Conservation (phyloP, 2,888 invertebrate species). For the Cryptops parisi region DNA sequence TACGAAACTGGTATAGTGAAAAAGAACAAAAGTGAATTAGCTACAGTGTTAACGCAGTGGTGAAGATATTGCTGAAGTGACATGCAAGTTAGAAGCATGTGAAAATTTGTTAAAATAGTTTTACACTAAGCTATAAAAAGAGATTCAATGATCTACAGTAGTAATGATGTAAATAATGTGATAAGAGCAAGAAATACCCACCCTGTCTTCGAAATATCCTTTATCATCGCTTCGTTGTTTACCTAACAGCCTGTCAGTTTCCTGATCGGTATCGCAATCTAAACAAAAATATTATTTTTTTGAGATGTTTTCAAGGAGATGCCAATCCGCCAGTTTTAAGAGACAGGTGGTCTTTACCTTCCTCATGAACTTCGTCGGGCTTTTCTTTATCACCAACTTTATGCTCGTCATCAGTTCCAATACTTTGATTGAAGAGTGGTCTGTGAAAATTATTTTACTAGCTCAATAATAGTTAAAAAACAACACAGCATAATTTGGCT, state of each 20-base stretch:
- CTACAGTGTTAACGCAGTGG: too few relatives aligned
- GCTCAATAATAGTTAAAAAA: too few relatives aligned
- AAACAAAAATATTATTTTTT: constrained; percentile 2
- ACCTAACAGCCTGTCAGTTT: constrained; percentile 88
- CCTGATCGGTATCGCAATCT: constrained; percentile 83
- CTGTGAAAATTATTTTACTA: neutral
- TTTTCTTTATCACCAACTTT: neutral
- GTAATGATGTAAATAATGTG: too few relatives aligned
- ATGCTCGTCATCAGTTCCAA: neutral
- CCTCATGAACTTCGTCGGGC: constrained; percentile 8
- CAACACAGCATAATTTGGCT: too few relatives aligned
- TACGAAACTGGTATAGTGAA: too few relatives aligned
- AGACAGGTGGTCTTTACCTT: neutral
- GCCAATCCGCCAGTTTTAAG: neutral
- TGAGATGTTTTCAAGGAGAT: neutral
- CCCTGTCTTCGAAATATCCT: constrained; percentile 24
- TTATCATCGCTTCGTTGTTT: constrained; percentile 54
- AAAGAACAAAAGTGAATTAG: too few relatives aligned
- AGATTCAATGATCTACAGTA: too few relatives aligned
- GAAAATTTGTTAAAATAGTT: too few relatives aligned
- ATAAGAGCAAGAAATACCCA: constrained; percentile 15
- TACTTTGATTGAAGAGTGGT: constrained; percentile 2
- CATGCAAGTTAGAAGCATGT: too few relatives aligned
- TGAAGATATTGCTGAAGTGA: too few relatives aligned
- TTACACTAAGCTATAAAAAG: too few relatives aligned